phyloP scores from a whole-genome alignment of 2,797 vertebrate genomes.

The Bradypodion pumilum region DNA sequence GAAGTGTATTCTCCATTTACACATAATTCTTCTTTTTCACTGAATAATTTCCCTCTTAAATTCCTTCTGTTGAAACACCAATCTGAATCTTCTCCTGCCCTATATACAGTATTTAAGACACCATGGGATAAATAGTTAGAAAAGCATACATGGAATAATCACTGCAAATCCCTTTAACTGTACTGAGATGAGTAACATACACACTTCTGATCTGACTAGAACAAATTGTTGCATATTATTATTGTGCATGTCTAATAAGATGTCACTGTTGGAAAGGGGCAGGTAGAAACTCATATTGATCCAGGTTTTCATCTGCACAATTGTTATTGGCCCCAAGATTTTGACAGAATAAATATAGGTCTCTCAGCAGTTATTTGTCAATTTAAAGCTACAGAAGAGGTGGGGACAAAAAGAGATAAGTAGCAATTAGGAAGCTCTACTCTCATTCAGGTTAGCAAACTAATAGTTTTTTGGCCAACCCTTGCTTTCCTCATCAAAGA shows the following conservation, averaged over 20 bases:
- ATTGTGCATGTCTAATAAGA: constrained; percentile 35
- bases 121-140: constrained; percentile 33
- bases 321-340: neutral
- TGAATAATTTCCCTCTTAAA: constrained; percentile 32
- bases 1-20: constrained; percentile 10
- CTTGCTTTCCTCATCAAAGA: too few species aligned
- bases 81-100: neutral
- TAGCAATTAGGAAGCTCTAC: too few species aligned
- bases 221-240: constrained; percentile 1
- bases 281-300: constrained; percentile 39
- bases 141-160: constrained; percentile 3
- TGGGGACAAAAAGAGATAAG: too few species aligned
- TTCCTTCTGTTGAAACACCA: constrained; percentile 25
- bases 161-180: constrained; percentile 22
- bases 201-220: neutral
- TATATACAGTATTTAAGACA: neutral
- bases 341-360: neutral
- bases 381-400: neutral
- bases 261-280: constrained; percentile 27
- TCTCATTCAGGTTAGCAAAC: too few species aligned
- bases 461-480: too few species aligned
- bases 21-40: constrained; percentile 15
- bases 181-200: neutral
- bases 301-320: constrained; percentile 32
- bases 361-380: neutral